These are phyloP conservation scores for Dissostichus mawsoni DNA, from an alignment of 2,113 vertebrate species.

Conservation along the genomic window DNA sequence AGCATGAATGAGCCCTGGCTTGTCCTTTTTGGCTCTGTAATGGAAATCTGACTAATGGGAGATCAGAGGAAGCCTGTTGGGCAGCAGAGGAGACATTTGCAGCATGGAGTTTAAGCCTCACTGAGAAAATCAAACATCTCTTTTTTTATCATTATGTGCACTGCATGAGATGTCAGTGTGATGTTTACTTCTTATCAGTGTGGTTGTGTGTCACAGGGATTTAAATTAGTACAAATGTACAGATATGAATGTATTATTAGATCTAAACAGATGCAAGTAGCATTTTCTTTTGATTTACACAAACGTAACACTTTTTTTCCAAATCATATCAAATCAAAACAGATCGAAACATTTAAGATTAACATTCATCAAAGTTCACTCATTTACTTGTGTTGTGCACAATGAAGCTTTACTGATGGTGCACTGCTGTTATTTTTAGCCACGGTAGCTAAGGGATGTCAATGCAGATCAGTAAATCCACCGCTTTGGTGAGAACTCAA, in stretches of 20 bases:
- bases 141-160: conserved; percentile 21
- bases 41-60: conserved; percentile 61
- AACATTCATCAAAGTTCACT: no score
- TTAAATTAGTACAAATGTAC: not conserved
- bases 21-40: conserved; percentile 39
- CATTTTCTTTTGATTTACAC: not conserved
- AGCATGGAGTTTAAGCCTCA: conserved; percentile 12
- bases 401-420: no score
- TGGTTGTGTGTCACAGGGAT: not conserved
- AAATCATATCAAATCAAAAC: not conserved
- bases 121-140: conserved; percentile 58
- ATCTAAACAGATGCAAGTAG: not conserved
- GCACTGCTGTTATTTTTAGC: no score
- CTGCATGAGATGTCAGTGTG: conserved; percentile 17
- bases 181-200: not conserved
- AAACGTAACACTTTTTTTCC: not conserved
- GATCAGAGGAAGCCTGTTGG: conserved; percentile 53
- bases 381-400: no score
- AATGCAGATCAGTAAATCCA: not conserved
- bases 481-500: not conserved
- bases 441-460: not conserved
- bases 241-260: not conserved
- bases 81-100: conserved; percentile 39
- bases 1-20: conserved; percentile 22
- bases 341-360: not conserved